These are phyloP conservation scores for Siniperca scherzeri DNA, from an alignment of 2,797 vertebrate genomes.

Conservation along the genomic window DNA sequence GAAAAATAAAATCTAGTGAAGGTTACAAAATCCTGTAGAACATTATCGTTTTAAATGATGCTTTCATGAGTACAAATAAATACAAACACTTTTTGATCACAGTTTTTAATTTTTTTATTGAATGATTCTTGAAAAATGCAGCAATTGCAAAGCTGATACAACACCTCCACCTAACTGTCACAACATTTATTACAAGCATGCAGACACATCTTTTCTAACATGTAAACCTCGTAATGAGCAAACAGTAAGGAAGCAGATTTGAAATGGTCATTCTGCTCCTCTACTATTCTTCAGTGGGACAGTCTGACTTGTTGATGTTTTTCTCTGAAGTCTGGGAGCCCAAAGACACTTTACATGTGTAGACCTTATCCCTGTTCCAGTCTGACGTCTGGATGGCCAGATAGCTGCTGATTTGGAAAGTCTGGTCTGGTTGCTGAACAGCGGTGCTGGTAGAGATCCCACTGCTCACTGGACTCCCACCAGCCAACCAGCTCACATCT, in stretches of 20 bases:
- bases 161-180: too few species aligned
- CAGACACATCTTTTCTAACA: constrained; percentile 16
- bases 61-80: background rate
- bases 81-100: background rate
- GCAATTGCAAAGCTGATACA: constrained; percentile 5
- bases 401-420: constrained; percentile 78
- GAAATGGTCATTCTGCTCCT: constrained; percentile 31
- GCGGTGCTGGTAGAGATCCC: constrained; percentile 71
- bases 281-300: constrained; percentile 43
- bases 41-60: background rate
- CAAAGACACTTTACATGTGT: constrained; percentile 69
- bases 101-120: background rate
- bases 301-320: constrained; percentile 61
- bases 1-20: background rate
- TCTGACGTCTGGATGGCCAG: constrained; percentile 66
- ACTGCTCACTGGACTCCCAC: constrained; percentile 64
- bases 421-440: constrained; percentile 67
- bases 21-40: too few species aligned
- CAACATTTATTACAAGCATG: constrained; percentile 14
- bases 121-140: constrained; percentile 11
- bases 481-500: constrained; percentile 74
- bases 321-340: constrained; percentile 63
- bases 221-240: constrained; percentile 11
- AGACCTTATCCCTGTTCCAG: constrained; percentile 60
- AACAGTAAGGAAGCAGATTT: constrained; percentile 25